Base-by-base conservation (phyloP, 2,888 invertebrate species). In the Seira ritae region DNA sequence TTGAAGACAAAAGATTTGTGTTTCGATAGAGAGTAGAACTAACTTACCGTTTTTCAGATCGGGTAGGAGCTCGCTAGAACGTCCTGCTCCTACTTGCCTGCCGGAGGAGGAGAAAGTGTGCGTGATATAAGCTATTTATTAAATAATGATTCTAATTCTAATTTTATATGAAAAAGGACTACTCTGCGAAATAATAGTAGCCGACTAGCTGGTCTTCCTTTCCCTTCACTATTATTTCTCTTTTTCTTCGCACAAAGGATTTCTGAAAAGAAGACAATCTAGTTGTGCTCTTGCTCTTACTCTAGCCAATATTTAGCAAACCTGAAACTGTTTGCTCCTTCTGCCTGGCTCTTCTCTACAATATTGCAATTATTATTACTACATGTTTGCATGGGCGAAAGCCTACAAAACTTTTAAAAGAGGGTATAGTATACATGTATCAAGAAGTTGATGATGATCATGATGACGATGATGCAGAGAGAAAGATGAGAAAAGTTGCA, bases 401-500 rank as follows among this genome's bases (percentile, higher is more conserved):
- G 42, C 42, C 4, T 42, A 42, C n/a, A 42, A 42, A 42, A 42
- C 42, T 42, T 42, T 42, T 42, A 4, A 12, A 42, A 12, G 12
- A 12, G 42, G 42, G 42, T 42, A 42, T 42, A 42, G n/a, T n/a
- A n/a, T n/a, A n/a, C n/a, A n/a, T n/a, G n/a, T 42, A 42, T 42
- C 42, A 42, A 42, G 42, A 42, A 42, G 42, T 12, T 42, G n/a
- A 42, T 42, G 42, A 42, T 42, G 42, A 42, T 42, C 6, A 42
- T 42, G 42, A 42, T 42, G 42, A 42, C 12, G 42, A 42, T 42
- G 62, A 37, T 17, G 55, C 19, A 65, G 55, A 22, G 37, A 50
- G 67, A 20, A 22, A 78, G 46, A 73, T 10, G 69, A 66, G 24
- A 55, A 74, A 80, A 74, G 62, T 67, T 62, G 70, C 62, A 70